These are phyloP conservation scores for Lathronympha strigana DNA, from an alignment of 2,888 invertebrate species.

Conservation along the genomic window DNA sequence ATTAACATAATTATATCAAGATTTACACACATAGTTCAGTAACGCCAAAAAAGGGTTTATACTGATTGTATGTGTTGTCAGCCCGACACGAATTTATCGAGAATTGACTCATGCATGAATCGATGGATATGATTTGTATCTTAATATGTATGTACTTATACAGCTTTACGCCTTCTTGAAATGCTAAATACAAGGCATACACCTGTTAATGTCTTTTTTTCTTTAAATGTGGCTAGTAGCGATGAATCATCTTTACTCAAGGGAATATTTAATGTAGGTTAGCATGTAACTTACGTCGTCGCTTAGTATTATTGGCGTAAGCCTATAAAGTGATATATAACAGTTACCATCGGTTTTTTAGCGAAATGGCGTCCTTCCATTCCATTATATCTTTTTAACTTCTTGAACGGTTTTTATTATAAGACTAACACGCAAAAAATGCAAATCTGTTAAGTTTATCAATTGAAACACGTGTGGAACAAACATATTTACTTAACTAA, in stretches of 20 bases:
- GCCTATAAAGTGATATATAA: too few species aligned
- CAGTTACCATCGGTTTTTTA: too few species aligned
- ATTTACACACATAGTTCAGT: neutral
- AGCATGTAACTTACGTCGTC: neutral
- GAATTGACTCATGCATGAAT: constrained; percentile 5
- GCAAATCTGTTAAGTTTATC: too few species aligned
- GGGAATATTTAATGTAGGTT: neutral
- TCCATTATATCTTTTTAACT: too few species aligned
- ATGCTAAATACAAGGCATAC: neutral
- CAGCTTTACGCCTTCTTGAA: constrained; percentile 11
- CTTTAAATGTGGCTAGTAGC: too few species aligned
- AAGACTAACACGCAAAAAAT: too few species aligned
- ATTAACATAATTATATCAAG: constrained; percentile 3
- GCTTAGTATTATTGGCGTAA: neutral
- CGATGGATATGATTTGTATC: constrained; percentile 18
- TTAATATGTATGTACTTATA: constrained; percentile 6
- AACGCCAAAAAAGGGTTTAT: constrained; percentile 13
- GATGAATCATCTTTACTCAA: neutral
- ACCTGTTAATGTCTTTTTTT: neutral
- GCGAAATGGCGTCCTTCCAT: too few species aligned
- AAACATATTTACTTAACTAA: too few species aligned
- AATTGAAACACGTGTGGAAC: too few species aligned
- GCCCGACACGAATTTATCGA: neutral
- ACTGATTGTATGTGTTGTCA: constrained; percentile 13
- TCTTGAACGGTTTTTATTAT: too few species aligned